These are phyloP conservation scores for Chaetops frenatus DNA, from an alignment of 2,113 vertebrate species.

Conservation along the genomic window DNA sequence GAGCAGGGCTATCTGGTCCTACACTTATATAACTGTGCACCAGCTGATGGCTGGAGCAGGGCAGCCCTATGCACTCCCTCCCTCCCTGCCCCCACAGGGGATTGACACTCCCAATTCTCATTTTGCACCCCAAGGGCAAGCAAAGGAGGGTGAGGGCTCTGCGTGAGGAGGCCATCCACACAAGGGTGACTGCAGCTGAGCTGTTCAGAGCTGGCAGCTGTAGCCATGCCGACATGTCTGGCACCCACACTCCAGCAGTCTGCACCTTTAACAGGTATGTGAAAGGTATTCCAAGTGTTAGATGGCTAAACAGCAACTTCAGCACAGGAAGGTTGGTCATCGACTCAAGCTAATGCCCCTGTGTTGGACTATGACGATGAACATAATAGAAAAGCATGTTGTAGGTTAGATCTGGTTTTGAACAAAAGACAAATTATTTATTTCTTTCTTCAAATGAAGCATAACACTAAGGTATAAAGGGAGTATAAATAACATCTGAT, in stretches of 20 bases:
- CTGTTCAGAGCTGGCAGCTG: background rate
- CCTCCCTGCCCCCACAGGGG: background rate
- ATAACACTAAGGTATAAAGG: constrained; percentile 42
- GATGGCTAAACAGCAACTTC: background rate
- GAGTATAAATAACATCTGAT: constrained; percentile 64
- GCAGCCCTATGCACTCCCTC: background rate
- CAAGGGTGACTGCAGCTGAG: background rate
- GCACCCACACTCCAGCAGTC: background rate
- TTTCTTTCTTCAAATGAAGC: constrained; percentile 38
- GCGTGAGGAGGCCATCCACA: background rate
- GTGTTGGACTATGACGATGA: background rate
- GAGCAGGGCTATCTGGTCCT: background rate
- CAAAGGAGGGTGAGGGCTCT: background rate
- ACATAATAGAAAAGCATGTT: background rate
- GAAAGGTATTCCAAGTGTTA: background rate
- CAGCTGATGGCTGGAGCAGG: background rate
- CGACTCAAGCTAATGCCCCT: background rate
- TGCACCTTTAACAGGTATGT: fast-evolving
- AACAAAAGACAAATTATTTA: constrained; percentile 65
- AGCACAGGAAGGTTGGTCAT: background rate
- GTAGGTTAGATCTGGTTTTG: constrained; percentile 26
- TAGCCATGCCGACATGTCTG: no score
- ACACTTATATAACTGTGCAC: fast-evolving
- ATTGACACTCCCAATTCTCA: background rate
- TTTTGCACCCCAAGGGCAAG: background rate